Evolutionary conservation across 2,888 invertebrate species (phyloP), one percentile per base, ranked within the genome.

Genomic region (Hybos culiciformis): DNA sequence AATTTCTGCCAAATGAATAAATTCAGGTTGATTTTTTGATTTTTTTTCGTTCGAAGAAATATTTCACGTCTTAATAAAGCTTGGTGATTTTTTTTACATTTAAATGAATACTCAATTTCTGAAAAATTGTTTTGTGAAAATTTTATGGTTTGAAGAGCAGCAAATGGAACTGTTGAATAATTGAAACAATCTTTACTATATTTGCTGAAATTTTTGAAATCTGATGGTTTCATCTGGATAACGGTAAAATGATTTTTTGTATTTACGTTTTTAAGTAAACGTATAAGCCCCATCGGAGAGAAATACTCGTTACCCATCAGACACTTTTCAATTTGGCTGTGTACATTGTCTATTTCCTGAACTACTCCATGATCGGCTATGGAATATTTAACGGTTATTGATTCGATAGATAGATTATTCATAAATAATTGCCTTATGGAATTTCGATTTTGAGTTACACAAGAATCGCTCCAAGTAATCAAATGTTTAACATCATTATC

Each of bases 401-500:
- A 4, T 8, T 24, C 15, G 12, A 38, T 24, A 17, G 15, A 18
- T 38, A 14, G 18, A 26, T 38, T 24, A 26, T 26, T 32, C 32
- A 32, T 39, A n/a, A n/a, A n/a, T n/a, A n/a, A n/a, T n/a, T n/a
- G n/a, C n/a, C n/a, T n/a, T 11, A 32, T 20, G n/a, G 26, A 11
- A 9, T 39, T 39, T n/a, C 9, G 2, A 31, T 29, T 29, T 14
- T 32, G 29, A 21, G 39, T 31, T 29, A 39, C 20, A 11, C 39
- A 39, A 4, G 39, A 39, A 20, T 32, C 39, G 7, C 29, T 29
- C 39, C 39, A 39, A 18, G 26, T 15, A n/a, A n/a, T 32, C 5
- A 15, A 4, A 23, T 23, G 6, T 7, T 9, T 7, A 23, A 23
- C 9, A 7, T 23, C 23, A 23, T 9, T 23, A 23, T 23, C 9